A percentile compares a stretch with the other conserved stretches of the same genome.
These are phyloP conservation scores for Heliconius congener DNA, from an alignment of 1,140 invertebrate genomes.

Conservation along the genomic window DNA sequence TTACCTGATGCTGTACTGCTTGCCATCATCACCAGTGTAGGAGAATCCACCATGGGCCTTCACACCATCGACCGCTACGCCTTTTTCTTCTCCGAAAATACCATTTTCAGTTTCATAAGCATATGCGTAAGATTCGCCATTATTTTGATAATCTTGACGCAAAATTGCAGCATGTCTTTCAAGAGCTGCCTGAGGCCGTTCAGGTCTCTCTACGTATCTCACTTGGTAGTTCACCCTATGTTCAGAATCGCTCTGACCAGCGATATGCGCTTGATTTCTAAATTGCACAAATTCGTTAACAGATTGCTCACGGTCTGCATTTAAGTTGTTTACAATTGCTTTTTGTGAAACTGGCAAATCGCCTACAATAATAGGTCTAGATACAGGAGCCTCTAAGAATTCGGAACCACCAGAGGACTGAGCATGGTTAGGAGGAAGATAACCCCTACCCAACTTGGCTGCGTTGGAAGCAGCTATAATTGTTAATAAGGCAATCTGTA, in stretches of 20 bases:
- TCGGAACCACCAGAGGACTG: constrained; percentile 77
- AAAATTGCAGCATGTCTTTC: constrained; percentile 70
- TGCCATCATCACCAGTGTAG: constrained; percentile 85
- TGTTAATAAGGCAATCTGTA: constrained; percentile 65
- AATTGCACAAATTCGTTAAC: not conserved
- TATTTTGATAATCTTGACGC: constrained; percentile 56
- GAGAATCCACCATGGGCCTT: constrained; percentile 63
- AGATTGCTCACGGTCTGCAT: not conserved
- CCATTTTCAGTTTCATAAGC: constrained; percentile 73
- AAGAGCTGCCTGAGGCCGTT: constrained; percentile 60
- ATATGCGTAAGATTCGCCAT: constrained; percentile 68
- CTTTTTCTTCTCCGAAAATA: constrained; percentile 66
- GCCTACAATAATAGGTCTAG: constrained; percentile 17
- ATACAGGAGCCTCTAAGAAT: constrained; percentile 62
- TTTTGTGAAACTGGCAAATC: constrained; percentile 10
- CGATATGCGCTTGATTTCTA: not conserved
- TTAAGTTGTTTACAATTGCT: not conserved
- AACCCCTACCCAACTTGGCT: constrained; percentile 82
- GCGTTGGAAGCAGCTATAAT: constrained; percentile 49
- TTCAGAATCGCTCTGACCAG: not conserved
- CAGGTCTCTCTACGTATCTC: constrained; percentile 39
- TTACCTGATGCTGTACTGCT: constrained; percentile 67
- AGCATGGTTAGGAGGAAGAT: constrained; percentile 83
- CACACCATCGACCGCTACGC: constrained; percentile 68
- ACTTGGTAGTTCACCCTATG: not conserved